Evolutionary conservation across 2,888 invertebrate genomes (phyloP), one percentile per base, ranked within the genome.

Genomic region (Melieria picta): DNA sequence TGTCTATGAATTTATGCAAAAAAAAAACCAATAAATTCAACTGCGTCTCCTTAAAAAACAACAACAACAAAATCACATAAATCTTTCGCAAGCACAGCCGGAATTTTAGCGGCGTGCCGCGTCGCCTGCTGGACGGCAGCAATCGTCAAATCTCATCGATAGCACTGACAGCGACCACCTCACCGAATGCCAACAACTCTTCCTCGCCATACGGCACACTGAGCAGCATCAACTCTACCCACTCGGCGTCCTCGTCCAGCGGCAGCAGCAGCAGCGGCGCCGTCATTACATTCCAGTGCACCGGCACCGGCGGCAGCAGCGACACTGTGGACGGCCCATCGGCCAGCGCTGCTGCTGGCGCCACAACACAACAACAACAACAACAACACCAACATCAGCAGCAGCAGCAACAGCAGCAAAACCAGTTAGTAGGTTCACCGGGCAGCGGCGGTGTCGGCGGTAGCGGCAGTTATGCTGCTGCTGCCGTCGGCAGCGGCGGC

Each of bases 41-140:
- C 7, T 66, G 9, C 43, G 66, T 4, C 5, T n/a, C 52, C 56
- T 11, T n/a, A 16, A 64, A 62, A 42, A 56, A 1, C 13, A 65
- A 67, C 5, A 42, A n/a, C 61, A 13, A 50, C 30, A 13, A 68
- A 16, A 43, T 1, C 30, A 30, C 30, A 30, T 30, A 30, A 30
- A 30, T 30, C 30, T 30, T 30, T 30, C 30, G 30, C 30, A 30
- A 30, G 11, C 48, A 67, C 13, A 11, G 69, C 79, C 86, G 87
- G 80, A 86, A 84, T 79, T 83, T 86, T 77, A 85, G 85, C 74
- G 87, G 87, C 74, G 86, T 87, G 71, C 87, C 87, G 65, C 85
- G 87, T 74, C 87, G 87, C 48, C 80, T 87, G 52, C 82, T 87
- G 65, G 87, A 87, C 77, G 84, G 83, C 75, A 85, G 83, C 76